Conservation (phyloP, 2,797 vertebrate genomes). For the Chaunax sp. region DNA sequence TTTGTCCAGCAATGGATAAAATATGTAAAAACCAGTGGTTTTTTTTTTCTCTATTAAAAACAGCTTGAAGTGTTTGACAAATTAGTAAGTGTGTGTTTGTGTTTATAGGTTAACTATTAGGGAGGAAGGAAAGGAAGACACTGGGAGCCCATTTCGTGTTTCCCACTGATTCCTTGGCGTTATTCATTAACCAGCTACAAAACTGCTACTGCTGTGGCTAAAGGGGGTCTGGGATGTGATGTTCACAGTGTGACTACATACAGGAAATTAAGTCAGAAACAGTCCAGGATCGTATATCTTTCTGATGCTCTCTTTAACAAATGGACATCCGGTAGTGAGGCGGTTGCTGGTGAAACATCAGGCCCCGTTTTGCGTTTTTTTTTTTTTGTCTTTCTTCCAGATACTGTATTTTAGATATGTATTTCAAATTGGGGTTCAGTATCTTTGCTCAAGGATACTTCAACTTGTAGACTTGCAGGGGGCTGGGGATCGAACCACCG, state of each 20-base stretch:
- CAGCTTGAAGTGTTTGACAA: background rate
- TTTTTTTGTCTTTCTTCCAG: no score
- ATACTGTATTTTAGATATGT: no score
- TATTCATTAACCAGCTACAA: background rate
- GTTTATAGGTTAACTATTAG: conserved; percentile 70
- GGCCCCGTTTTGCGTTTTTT: no score
- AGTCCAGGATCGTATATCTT: background rate
- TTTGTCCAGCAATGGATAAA: background rate
- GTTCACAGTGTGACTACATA: background rate
- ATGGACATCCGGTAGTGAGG: no score
- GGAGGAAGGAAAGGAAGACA: conserved; percentile 47
- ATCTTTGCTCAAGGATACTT: no score
- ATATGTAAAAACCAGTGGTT: background rate
- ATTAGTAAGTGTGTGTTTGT: conserved; percentile 73
- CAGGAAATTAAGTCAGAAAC: background rate
- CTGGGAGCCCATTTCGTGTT: conserved; percentile 21
- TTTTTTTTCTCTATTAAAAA: background rate
- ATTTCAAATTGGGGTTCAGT: no score
- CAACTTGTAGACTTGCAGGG: no score
- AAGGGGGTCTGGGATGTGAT: no score
- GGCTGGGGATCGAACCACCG: no score
- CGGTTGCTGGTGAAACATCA: no score
- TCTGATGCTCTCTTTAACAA: no score
- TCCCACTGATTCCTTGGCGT: conserved; percentile 36
- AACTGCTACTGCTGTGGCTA: no score